A percentile compares a stretch with the other conserved stretches of the same genome.
Conservation (phyloP, 1,140 invertebrate species). For the Idris sp. region DNA sequence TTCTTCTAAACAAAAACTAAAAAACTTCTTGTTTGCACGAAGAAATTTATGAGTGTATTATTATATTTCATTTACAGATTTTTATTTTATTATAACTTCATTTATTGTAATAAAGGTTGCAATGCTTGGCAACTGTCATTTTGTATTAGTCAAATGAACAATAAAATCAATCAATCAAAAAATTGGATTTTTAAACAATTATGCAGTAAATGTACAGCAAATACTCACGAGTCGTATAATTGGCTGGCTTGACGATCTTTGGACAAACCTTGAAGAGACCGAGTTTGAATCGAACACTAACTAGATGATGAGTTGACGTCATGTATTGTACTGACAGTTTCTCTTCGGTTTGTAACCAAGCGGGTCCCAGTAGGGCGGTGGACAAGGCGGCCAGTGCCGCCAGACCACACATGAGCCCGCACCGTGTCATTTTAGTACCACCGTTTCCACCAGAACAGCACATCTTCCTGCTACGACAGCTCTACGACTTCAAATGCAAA, state of each 20-base stretch:
- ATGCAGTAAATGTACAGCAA: slow-evolving; percentile 21
- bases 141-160: too few species aligned
- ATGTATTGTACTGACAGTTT: slow-evolving; percentile 66
- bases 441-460: slow-evolving; percentile 71
- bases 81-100: too few species aligned
- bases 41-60: too few species aligned
- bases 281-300: slow-evolving; percentile 74
- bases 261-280: slow-evolving; percentile 75
- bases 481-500: slow-evolving; percentile 10
- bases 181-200: too few species aligned
- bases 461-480: too few species aligned
- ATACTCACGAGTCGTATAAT: slow-evolving; percentile 74
- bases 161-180: too few species aligned
- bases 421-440: slow-evolving; percentile 73
- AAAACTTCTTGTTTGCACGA: too few species aligned
- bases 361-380: slow-evolving; percentile 73
- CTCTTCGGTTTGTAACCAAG: slow-evolving; percentile 77
- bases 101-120: too few species aligned
- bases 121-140: too few species aligned
- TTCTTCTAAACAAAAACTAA: too few species aligned
- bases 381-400: slow-evolving; percentile 74
- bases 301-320: slow-evolving; percentile 63
- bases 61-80: too few species aligned
- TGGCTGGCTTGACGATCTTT: slow-evolving; percentile 73
- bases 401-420: slow-evolving; percentile 74